A percentile compares a stretch with the other conserved stretches of the same genome.
phyloP scores from a whole-genome alignment of 2,888 invertebrate species.

The Brachynemurus nebulosus region DNA sequence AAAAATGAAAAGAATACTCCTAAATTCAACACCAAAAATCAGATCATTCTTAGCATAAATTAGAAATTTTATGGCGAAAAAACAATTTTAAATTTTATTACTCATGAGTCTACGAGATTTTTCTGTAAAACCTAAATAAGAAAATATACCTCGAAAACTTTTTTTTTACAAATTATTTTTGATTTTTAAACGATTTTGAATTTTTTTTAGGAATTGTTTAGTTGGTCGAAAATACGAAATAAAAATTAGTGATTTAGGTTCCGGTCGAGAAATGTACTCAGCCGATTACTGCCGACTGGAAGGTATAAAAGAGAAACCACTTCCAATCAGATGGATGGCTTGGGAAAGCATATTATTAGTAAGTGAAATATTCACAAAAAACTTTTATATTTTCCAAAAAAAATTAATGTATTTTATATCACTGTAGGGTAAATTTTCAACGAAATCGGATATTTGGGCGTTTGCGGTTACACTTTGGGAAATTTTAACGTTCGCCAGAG shows the following conservation, averaged over 20 bases:
- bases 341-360: constrained; percentile 72
- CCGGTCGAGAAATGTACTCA: constrained; percentile 53
- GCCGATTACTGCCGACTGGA: constrained; percentile 69
- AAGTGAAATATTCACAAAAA: constrained; percentile 24
- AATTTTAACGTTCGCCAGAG: constrained; percentile 66
- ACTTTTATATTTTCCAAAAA: background rate
- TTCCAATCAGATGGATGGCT: constrained; percentile 80
- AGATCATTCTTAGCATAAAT: no score
- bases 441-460: constrained; percentile 79
- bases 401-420: constrained; percentile 8
- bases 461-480: constrained; percentile 83
- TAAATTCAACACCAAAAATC: no score
- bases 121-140: no score
- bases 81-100: no score
- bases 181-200: constrained; percentile 3
- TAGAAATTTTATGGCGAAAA: no score
- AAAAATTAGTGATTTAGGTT: constrained; percentile 63
- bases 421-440: constrained; percentile 61
- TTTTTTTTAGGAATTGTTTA: constrained; percentile 55
- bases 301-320: constrained; percentile 42
- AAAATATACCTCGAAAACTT: no score
- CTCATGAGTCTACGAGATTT: no score
- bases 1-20: no score
- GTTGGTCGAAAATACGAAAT: constrained; percentile 59
- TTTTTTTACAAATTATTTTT: no score